Conservation (phyloP, 2,888 invertebrate genomes). For the Platycheirus rosarum region DNA sequence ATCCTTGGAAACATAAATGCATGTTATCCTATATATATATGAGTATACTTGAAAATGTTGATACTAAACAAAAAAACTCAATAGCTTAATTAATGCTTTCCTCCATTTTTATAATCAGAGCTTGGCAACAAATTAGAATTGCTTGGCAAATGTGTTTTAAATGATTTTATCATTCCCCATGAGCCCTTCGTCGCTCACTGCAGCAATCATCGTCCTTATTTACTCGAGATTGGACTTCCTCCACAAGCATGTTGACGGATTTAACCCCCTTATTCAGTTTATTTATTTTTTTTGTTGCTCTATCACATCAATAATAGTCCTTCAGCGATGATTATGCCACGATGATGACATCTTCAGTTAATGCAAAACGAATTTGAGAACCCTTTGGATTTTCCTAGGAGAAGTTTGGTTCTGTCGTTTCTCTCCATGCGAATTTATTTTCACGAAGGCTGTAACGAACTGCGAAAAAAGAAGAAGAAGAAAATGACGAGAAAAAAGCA, state of each 20-base stretch:
- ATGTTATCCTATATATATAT: too few species aligned
- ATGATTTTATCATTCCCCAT: too few species aligned
- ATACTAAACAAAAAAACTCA: too few species aligned
- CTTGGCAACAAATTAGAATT: too few species aligned
- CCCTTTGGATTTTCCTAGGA: constrained; percentile 65
- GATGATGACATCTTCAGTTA: constrained; percentile 73
- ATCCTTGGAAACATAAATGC: too few species aligned
- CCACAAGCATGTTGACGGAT: constrained; percentile 66
- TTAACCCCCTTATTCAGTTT: constrained; percentile 61
- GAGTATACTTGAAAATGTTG: too few species aligned
- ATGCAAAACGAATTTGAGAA: constrained; percentile 74
- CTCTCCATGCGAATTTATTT: constrained; percentile 55
- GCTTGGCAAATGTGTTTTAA: too few species aligned
- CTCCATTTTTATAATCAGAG: too few species aligned
- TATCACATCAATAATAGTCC: constrained; percentile 71
- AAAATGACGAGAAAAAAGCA: constrained; percentile 36
- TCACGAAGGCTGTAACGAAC: constrained; percentile 57
- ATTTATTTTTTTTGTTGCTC: constrained; percentile 32
- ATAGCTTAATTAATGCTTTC: too few species aligned
- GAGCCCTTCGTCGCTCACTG: not conserved
- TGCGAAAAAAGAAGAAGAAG: constrained; percentile 40
- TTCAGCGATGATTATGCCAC: constrained; percentile 67
- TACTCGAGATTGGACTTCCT: constrained; percentile 62
- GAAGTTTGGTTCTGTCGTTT: constrained; percentile 44
- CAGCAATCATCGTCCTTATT: constrained; percentile 60